Conservation (phyloP, 2,797 vertebrate species). For the Kryptolebias ocellatus region DNA sequence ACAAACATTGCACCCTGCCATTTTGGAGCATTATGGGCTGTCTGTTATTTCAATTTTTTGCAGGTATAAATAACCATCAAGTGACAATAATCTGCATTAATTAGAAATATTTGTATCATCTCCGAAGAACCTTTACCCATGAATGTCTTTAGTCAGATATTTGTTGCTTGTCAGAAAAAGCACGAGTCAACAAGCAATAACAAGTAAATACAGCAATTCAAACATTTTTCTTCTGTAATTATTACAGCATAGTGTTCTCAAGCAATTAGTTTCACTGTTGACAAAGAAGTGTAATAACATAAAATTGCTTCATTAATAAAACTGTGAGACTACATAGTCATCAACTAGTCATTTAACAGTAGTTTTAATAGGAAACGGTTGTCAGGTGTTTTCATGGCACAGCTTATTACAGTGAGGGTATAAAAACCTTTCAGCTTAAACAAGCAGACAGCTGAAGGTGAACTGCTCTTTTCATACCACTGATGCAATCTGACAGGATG, state of each 20-base stretch:
- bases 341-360: constrained; percentile 35
- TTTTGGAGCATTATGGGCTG: constrained; percentile 48
- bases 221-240: constrained; percentile 28
- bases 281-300: constrained; percentile 4
- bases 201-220: constrained; percentile 15
- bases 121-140: constrained; percentile 38
- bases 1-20: constrained; percentile 59
- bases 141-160: constrained; percentile 21
- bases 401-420: not conserved
- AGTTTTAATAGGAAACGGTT: constrained; percentile 18
- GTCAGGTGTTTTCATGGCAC: constrained; percentile 14
- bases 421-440: constrained; percentile 28
- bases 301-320: constrained; percentile 12
- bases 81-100: constrained; percentile 47
- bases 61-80: constrained; percentile 68
- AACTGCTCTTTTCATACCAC: constrained; percentile 16
- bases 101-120: constrained; percentile 29
- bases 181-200: constrained; percentile 1
- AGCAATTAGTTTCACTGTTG: constrained; percentile 29
- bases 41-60: constrained; percentile 57
- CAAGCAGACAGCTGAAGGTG: constrained; percentile 27
- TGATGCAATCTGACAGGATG: constrained; percentile 21
- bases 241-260: constrained; percentile 14
- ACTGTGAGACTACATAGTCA: constrained; percentile 11
- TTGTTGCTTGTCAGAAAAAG: constrained; percentile 11